Conservation (phyloP, 2,888 invertebrate genomes). For the Leucophenga montana region DNA sequence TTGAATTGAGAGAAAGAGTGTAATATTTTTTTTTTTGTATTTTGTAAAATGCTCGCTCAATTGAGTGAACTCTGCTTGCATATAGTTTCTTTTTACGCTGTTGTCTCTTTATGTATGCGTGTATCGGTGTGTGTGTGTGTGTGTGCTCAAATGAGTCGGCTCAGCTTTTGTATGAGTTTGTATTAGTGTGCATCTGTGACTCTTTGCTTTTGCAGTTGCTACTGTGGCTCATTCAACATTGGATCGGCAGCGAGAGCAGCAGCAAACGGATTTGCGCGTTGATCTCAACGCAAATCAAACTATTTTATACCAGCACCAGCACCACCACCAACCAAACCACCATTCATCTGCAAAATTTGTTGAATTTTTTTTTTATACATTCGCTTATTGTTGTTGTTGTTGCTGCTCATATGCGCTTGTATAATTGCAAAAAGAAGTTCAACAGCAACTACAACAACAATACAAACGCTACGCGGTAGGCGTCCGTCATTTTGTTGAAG, state of each 20-base stretch:
- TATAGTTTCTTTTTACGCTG: background rate
- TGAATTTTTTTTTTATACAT: conserved; percentile 31
- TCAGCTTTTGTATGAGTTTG: conserved; percentile 16
- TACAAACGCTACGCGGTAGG: background rate
- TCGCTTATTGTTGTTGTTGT: conserved; percentile 33
- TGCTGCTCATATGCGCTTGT: background rate
- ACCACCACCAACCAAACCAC: conserved; percentile 35
- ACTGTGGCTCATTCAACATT: conserved; percentile 51
- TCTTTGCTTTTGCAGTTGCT: conserved; percentile 20
- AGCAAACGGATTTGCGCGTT: conserved; percentile 29
- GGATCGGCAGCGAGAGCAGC: conserved; percentile 66
- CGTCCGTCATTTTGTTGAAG: conserved; percentile 10
- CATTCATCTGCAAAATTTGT: conserved; percentile 29
- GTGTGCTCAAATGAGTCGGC: background rate
- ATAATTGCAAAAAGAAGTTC: conserved; percentile 12
- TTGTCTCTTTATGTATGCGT: too few species aligned
- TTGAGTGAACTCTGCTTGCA: background rate
- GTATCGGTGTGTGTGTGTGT: too few species aligned
- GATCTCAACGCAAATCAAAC: conserved; percentile 32
- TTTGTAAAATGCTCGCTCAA: too few species aligned
- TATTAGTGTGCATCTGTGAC: conserved; percentile 25
- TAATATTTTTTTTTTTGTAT: too few species aligned
- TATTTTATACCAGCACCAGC: conserved; percentile 25
- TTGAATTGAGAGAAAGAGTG: too few species aligned
- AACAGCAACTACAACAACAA: background rate